Percentiles rank a stretch among this genome's conserved stretches.
Conservation (phyloP, 2,888 invertebrate genomes). For the Deroplatys truncata region DNA sequence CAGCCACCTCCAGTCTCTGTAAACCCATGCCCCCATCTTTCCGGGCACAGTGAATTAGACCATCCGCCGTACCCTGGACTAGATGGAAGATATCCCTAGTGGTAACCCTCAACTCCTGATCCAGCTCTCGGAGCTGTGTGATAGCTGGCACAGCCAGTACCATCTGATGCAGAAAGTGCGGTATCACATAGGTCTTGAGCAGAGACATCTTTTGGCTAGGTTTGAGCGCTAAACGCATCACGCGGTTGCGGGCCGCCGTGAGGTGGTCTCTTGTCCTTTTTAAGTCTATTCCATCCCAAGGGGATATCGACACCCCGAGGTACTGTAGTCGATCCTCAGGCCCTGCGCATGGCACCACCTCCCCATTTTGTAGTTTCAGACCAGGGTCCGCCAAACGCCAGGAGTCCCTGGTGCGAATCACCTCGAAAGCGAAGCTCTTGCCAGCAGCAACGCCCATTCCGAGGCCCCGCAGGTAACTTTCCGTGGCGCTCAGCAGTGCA, state of each 20-base stretch:
- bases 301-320: slow-evolving; percentile 3
- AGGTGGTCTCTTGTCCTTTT: background rate
- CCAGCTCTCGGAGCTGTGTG: background rate
- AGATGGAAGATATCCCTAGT: slow-evolving; percentile 33
- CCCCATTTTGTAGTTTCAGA: slow-evolving; percentile 23
- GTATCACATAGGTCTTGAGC: background rate
- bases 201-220: slow-evolving; percentile 13
- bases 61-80: slow-evolving; percentile 32
- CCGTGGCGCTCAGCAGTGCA: background rate
- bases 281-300: slow-evolving; percentile 2
- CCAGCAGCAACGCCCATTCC: slow-evolving; percentile 17
- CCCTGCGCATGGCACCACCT: background rate
- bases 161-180: slow-evolving; percentile 16
- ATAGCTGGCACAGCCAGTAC: background rate
- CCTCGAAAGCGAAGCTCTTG: slow-evolving; percentile 9
- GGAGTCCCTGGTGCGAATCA: slow-evolving; percentile 33
- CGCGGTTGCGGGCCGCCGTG: background rate
- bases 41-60: slow-evolving; percentile 36
- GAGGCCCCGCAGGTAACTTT: background rate
- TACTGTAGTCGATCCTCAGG: background rate
- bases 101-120: slow-evolving; percentile 4
- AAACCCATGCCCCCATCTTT: slow-evolving; percentile 39
- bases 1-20: slow-evolving; percentile 35
- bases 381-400: slow-evolving; percentile 37
- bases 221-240: background rate